Conservation (phyloP, 2,113 vertebrate species). For the Haemorhous mexicanus region DNA sequence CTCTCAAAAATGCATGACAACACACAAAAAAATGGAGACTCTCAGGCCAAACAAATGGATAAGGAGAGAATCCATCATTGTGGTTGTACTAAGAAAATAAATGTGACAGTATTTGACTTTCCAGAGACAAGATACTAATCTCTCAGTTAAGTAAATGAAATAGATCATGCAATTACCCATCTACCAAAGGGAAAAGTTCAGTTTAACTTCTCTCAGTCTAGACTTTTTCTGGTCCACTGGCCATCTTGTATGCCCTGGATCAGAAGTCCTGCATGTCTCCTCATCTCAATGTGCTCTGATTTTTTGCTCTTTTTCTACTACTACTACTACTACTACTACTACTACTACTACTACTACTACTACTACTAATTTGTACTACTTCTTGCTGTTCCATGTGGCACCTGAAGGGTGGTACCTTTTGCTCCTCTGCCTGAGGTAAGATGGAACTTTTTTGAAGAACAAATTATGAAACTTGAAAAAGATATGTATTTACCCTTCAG, state of each 20-base stretch:
- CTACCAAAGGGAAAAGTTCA: neutral
- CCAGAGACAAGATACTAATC: neutral
- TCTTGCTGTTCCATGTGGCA: neutral
- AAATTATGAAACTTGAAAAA: neutral
- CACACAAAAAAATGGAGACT: neutral
- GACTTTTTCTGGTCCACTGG: neutral
- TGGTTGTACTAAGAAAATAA: neutral
- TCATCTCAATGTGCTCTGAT: fast-evolving
- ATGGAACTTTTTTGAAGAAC: neutral
- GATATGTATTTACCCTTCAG: neutral
- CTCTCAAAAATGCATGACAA: neutral
- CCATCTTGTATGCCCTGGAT: neutral
- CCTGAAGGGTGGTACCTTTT: neutral
- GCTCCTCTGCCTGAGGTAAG: neutral
- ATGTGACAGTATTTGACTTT: neutral
- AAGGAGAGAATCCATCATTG: neutral
- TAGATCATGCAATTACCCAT: neutral
- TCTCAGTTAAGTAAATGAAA: neutral
- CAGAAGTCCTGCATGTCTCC: neutral
- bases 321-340: too few species aligned
- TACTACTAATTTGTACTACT: neutral
- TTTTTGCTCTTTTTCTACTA: neutral
- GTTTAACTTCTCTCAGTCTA: neutral
- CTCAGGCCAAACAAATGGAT: fast-evolving
- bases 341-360: too few species aligned